Conservation (phyloP, 1,140 invertebrate genomes). For the Aradophagus sp. region DNA sequence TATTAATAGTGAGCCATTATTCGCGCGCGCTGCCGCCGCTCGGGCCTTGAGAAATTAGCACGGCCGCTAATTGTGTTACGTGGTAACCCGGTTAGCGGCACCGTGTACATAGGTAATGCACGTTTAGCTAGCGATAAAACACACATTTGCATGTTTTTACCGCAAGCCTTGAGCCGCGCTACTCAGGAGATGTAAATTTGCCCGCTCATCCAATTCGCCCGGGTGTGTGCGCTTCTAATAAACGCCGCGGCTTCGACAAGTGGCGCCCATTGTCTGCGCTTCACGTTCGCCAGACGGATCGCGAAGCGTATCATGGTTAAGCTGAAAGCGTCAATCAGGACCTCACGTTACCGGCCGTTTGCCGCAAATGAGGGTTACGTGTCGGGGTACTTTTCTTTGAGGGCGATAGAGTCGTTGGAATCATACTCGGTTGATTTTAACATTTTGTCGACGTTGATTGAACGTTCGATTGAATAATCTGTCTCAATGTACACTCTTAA, state of each 20-base stretch:
- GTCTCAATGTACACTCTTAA: too few relatives aligned
- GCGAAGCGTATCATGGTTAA: too few relatives aligned
- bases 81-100: constrained; percentile 66
- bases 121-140: constrained; percentile 44
- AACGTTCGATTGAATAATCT: too few relatives aligned
- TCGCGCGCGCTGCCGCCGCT: constrained; percentile 62
- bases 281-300: too few relatives aligned
- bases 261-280: constrained; percentile 27
- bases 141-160: constrained; percentile 40
- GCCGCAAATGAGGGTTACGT: too few relatives aligned
- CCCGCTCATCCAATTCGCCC: constrained; percentile 18
- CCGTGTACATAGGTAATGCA: constrained; percentile 44
- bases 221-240: constrained; percentile 30
- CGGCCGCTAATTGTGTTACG: constrained; percentile 70
- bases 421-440: too few relatives aligned
- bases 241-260: constrained; percentile 27
- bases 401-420: too few relatives aligned
- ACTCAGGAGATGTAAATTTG: constrained; percentile 25
- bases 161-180: constrained; percentile 7
- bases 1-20: constrained; percentile 71
- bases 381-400: too few relatives aligned
- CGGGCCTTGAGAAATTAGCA: constrained; percentile 68
- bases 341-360: too few relatives aligned
- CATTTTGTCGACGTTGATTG: too few relatives aligned
- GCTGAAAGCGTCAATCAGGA: too few relatives aligned